Evolutionary conservation across 2,797 vertebrate species (phyloP).

Genomic region (Acrocephalus scirpaceus): DNA sequence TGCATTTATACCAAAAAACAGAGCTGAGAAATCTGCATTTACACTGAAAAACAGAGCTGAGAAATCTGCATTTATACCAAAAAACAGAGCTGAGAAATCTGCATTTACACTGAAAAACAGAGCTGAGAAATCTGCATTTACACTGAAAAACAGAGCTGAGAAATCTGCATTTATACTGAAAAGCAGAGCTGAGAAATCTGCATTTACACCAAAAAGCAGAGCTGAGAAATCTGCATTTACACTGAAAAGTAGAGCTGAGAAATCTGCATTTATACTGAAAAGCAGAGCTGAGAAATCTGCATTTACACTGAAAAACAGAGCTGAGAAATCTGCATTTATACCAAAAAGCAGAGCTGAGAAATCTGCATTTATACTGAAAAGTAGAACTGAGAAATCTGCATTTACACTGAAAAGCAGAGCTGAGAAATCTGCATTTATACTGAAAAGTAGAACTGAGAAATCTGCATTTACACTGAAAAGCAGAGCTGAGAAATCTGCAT

Average conservation of each 20-base stretch:
- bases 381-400: not conserved
- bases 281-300: not conserved
- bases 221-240: not conserved
- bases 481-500: not conserved
- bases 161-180: not conserved
- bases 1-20: fast-evolving
- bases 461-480: not conserved
- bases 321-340: not conserved
- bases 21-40: not conserved
- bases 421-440: not conserved
- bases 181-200: not conserved
- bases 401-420: not conserved
- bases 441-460: not conserved
- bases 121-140: not conserved
- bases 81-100: not conserved
- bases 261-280: not conserved
- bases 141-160: not conserved
- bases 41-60: not conserved
- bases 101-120: not conserved
- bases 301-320: not conserved
- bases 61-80: not conserved
- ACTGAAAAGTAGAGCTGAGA: not conserved
- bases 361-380: not conserved
- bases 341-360: not conserved
- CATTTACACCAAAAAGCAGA: not conserved